Evolutionary conservation across 2,113 vertebrate species (phyloP).

Genomic region (Alouatta palliata): DNA sequence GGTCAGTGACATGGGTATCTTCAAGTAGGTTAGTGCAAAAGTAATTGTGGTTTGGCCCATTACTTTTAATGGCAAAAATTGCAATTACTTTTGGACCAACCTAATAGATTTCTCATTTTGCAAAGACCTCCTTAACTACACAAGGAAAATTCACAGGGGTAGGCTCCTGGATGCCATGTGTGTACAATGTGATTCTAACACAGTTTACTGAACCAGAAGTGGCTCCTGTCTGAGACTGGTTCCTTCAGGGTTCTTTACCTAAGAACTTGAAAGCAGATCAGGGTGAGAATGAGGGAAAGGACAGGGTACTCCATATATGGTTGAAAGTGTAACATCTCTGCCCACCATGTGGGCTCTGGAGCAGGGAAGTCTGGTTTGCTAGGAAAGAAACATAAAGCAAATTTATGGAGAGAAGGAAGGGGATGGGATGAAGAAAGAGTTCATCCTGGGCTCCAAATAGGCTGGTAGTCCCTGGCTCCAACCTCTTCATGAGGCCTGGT

Average conservation of each 20-base stretch:
- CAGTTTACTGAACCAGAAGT: neutral
- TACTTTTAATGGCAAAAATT: too few relatives aligned
- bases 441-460: neutral
- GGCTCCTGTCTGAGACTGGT: neutral
- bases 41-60: too few relatives aligned
- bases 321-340: neutral
- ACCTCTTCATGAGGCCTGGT: neutral
- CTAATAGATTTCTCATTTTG: neutral
- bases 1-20: neutral
- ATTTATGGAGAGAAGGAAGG: neutral
- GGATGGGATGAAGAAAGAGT: neutral
- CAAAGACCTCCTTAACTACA: neutral
- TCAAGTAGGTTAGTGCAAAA: neutral
- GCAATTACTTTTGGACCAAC: too few relatives aligned
- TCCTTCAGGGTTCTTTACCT: neutral
- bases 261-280: neutral
- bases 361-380: neutral
- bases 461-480: neutral
- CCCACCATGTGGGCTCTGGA: neutral
- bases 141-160: neutral
- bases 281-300: neutral
- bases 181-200: neutral
- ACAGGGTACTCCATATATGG: neutral
- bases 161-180: neutral
- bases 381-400: neutral